Base-by-base conservation (phyloP, 2,888 invertebrate species). In the Halictus ligatus region DNA sequence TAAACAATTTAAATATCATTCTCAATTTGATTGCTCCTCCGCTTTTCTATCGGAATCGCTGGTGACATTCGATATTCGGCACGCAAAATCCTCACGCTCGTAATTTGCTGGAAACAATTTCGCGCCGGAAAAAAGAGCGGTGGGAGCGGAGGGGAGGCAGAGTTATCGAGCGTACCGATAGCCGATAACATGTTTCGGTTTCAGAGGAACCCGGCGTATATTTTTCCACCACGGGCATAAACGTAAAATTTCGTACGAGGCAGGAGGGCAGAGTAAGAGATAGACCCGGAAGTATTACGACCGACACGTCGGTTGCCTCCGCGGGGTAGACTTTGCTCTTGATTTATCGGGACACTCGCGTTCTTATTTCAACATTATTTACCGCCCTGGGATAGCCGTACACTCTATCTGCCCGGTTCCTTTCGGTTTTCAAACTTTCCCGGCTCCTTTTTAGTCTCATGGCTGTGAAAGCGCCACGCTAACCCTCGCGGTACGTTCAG, bases 311-410 rank as follows among this genome's bases (percentile, higher is more conserved):
- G 81, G 81, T 84, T 86, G 74, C 82, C 83, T 88, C 82, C 58
- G 73, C 69, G 60, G 85, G 76, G 18, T 79, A 74, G 81, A 88
- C 79, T 88, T 88, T 81, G 71, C 78, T 8, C 25, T 78, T 87
- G 91, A 91, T 90, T 91, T 90, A 90, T 88, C 82, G 88, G 21
- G 76, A 69, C 73, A 46, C 76, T 83, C 75, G 78, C 64, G 60
- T 75, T 83, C 86, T 89, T 91, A 84, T 86, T 89, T 91, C 88
- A 78, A 84, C 89, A 77, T 90, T 90, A 91, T 90, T 90, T 90
- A 91, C 86, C 85, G 80, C 73, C 35, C 18, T 21, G 54, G 54
- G 21, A 54, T 54, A 54, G 21, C 21, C n/a, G 18, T 58, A 15
- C 8, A 54, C n/a, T 48, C 48, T 60, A 40, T 83, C 75, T 67